phyloP scores from a whole-genome alignment of 2,888 invertebrate species.

The Fragum fragum region DNA sequence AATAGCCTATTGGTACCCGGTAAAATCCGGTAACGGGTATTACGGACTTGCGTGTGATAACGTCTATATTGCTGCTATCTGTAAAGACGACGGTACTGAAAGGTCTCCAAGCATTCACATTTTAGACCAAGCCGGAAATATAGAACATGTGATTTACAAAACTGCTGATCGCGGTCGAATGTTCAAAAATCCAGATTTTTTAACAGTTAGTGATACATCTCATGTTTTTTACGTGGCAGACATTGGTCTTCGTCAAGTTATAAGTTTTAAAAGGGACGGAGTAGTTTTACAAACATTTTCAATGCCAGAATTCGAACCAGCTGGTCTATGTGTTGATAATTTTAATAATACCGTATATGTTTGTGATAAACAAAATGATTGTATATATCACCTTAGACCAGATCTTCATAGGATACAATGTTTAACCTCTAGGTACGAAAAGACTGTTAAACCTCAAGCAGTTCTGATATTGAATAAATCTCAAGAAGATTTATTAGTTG shows the following conservation, averaged over 20 bases:
- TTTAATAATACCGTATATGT: slow-evolving; percentile 36
- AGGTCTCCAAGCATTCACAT: slow-evolving; percentile 42
- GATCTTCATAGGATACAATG: not conserved
- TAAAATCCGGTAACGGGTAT: slow-evolving; percentile 53
- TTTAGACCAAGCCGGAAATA: slow-evolving; percentile 40
- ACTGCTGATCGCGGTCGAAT: slow-evolving; percentile 12
- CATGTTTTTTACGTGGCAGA: slow-evolving; percentile 45
- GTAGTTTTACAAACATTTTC: slow-evolving; percentile 27
- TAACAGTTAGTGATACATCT: slow-evolving; percentile 22
- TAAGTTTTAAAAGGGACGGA: slow-evolving; percentile 34
- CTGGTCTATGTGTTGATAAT: slow-evolving; percentile 34
- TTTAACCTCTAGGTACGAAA: slow-evolving; percentile 9
- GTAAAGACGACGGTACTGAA: slow-evolving; percentile 40
- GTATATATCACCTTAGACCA: slow-evolving; percentile 9
- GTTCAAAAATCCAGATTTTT: slow-evolving; percentile 32
- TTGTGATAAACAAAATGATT: slow-evolving; percentile 14
- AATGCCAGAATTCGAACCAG: slow-evolving; percentile 22
- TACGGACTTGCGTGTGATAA: slow-evolving; percentile 39
- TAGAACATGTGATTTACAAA: slow-evolving; percentile 31
- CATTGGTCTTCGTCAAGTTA: slow-evolving; percentile 18
- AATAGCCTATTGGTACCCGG: slow-evolving; percentile 45
- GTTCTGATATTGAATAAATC: not conserved
- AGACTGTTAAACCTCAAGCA: not conserved
- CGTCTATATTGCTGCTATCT: slow-evolving; percentile 37
- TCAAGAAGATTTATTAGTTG: not conserved